phyloP scores from a whole-genome alignment of 2,888 invertebrate species.

The Acronicta alni region DNA sequence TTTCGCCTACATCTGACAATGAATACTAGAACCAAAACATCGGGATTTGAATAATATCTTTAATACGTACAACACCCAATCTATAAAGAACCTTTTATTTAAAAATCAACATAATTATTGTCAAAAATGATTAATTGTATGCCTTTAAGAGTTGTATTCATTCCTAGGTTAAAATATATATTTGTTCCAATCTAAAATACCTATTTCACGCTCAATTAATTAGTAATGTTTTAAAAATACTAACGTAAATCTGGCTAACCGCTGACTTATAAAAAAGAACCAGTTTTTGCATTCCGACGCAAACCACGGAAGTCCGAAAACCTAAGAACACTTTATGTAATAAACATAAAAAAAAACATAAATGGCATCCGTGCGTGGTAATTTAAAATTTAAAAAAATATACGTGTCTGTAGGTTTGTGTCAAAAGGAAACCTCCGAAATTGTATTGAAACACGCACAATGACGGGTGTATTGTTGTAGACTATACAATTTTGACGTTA shows the following conservation, averaged over 20 bases:
- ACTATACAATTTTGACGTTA: not conserved
- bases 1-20: too few relatives aligned
- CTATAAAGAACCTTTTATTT: too few relatives aligned
- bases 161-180: not conserved
- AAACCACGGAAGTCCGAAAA: constrained; percentile 35
- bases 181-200: constrained; percentile 7
- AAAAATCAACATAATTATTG: too few relatives aligned
- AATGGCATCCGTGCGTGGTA: constrained; percentile 32
- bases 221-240: constrained; percentile 11
- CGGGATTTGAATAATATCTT: too few relatives aligned
- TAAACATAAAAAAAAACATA: constrained; percentile 9
- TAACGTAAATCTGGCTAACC: constrained; percentile 8
- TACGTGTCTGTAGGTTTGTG: constrained; percentile 36
- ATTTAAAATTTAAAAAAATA: constrained; percentile 26
- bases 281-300: constrained; percentile 4
- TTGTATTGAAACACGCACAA: constrained; percentile 34
- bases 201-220: constrained; percentile 19
- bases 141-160: too few relatives aligned
- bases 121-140: too few relatives aligned
- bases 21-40: too few relatives aligned
- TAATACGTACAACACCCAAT: too few relatives aligned
- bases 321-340: constrained; percentile 15
- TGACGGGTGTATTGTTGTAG: constrained; percentile 8
- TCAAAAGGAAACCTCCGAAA: constrained; percentile 38
- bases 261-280: constrained; percentile 8